phyloP scores from a whole-genome alignment of 2,888 invertebrate species.

The Hypomecis atomaria region DNA sequence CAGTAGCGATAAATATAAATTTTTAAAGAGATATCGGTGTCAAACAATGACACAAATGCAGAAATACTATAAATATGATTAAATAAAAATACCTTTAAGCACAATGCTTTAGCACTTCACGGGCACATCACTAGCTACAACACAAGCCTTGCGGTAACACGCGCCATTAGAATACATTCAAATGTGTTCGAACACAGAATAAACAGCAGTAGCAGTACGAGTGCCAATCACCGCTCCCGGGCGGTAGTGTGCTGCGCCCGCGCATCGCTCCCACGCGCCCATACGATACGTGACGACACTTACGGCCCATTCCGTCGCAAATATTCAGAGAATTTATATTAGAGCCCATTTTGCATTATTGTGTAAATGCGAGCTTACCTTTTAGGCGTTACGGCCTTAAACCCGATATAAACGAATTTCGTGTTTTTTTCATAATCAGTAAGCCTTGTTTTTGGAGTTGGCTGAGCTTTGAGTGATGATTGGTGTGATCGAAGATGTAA shows the following conservation, averaged over 20 bases:
- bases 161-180: slow-evolving; percentile 44
- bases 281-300: slow-evolving; percentile 30
- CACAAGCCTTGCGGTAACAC: slow-evolving; percentile 21
- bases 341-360: slow-evolving; percentile 12
- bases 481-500: too few relatives aligned
- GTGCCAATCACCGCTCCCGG: slow-evolving; percentile 21
- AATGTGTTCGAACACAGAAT: slow-evolving; percentile 28
- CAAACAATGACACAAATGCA: too few relatives aligned
- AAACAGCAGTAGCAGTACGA: neutral
- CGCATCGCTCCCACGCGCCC: slow-evolving; percentile 32
- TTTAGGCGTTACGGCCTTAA: neutral
- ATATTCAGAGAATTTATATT: slow-evolving; percentile 16
- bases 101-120: too few relatives aligned
- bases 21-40: too few relatives aligned
- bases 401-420: too few relatives aligned
- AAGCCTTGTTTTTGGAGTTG: too few relatives aligned
- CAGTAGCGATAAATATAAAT: too few relatives aligned
- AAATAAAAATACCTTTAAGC: too few relatives aligned
- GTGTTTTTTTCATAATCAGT: too few relatives aligned
- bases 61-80: too few relatives aligned
- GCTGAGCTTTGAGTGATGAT: too few relatives aligned
- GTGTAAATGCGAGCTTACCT: neutral
- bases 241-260: slow-evolving; percentile 10
- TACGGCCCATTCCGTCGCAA: slow-evolving; percentile 15
- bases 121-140: slow-evolving; percentile 4